phyloP scores from a whole-genome alignment of 2,113 vertebrate species.

The Prolemur simus region DNA sequence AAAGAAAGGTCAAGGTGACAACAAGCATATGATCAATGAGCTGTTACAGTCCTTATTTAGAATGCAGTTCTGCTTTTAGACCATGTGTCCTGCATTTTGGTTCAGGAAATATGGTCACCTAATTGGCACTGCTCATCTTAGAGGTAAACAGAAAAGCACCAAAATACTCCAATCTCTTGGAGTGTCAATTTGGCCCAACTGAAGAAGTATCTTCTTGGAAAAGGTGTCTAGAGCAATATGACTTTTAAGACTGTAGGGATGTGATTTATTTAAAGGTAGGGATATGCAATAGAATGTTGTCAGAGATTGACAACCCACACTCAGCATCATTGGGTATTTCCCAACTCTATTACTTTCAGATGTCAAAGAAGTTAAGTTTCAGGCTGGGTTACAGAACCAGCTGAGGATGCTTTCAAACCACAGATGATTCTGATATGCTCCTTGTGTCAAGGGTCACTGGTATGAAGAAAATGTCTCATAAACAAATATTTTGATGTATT shows the following conservation, averaged over 20 bases:
- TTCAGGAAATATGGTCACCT: not conserved
- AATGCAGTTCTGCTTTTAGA: not conserved
- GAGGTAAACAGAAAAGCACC: not conserved
- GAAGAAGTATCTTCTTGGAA: not conserved
- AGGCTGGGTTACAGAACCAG: not conserved
- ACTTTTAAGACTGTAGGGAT: not conserved
- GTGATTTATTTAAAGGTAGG: not conserved
- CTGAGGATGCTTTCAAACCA: not conserved
- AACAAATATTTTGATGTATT: not conserved
- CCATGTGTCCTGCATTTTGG: not conserved
- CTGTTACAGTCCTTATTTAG: not conserved
- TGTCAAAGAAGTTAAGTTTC: not conserved
- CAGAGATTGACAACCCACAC: not conserved
- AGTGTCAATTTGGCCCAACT: not conserved
- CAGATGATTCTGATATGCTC: not conserved
- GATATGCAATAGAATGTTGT: not conserved
- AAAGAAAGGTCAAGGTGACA: not conserved
- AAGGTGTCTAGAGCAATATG: not conserved
- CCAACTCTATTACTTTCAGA: not conserved
- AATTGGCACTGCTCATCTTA: not conserved
- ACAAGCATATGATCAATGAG: no score
- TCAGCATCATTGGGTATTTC: not conserved
- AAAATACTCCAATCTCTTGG: not conserved
- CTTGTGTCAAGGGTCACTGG: not conserved
- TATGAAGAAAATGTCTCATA: not conserved